Base-by-base conservation (phyloP, 1,140 invertebrate genomes). In the Drosophila bocki region DNA sequence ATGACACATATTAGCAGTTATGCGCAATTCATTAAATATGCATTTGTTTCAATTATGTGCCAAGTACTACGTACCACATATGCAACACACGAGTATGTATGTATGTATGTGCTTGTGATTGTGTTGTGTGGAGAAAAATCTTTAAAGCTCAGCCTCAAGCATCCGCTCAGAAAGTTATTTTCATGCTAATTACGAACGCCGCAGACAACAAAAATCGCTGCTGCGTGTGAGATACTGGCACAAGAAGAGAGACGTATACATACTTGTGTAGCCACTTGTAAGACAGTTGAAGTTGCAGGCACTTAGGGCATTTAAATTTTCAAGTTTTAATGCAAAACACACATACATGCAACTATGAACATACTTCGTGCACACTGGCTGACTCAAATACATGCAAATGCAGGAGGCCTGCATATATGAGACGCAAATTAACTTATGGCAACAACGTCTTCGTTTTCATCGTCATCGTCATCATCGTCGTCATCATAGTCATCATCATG, bases 251-350 rank as follows among this genome's bases (percentile, higher is more conserved):
- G 29, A 32, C 26, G 32, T 12, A 57, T 19, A 19, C 35, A 29
- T 50, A 50, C 69, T 72, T 50, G 9, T 72, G 50, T 37, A 54
- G 67, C 69, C 67, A 72, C 69, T 81, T 48, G 64, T 47, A 51
- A 41, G 41, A 62, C 71, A 67, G 63, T 68, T 87, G 67, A 83
- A 88, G 84, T 78, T 87, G 59, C 72, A 61, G 71, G 68, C 69
- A 83, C 84, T 87, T 84, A 62, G 58, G 84, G 84, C 80, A 84
- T 84, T 87, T 87, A 88, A 87, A 88, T 84, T 88, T 88, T 78
- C 79, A 83, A 87, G 84, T 87, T 87, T 88, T 87, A 87, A 87
- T 87, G 84, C 77, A 87, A 87, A 88, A 83, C 48, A 47, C 45
- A 75, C 64, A 82, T 48, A 82, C 57, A 59, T 15, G 5, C 13